These are phyloP conservation scores for Lasioglossum calceatum DNA, from an alignment of 2,888 invertebrate genomes.

Conservation along the genomic window DNA sequence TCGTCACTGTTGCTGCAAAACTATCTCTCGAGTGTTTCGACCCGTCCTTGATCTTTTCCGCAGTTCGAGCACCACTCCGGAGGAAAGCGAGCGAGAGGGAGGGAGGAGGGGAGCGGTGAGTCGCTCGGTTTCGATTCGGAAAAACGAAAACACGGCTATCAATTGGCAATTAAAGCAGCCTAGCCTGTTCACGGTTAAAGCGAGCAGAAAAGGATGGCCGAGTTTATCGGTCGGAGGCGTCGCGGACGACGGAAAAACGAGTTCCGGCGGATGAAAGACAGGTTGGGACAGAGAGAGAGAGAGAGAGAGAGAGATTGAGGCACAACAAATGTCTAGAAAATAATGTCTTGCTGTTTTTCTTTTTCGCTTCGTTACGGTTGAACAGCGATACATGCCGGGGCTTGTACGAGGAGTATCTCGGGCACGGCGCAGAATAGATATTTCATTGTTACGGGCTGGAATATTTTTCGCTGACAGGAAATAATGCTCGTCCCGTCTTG, in stretches of 20 bases:
- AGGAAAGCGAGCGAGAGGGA: not conserved
- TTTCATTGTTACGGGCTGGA: conserved; percentile 53
- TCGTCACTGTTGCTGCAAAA: not conserved
- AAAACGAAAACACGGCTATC: not conserved
- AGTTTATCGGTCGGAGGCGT: not conserved
- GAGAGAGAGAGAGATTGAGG: not conserved
- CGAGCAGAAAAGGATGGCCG: not conserved
- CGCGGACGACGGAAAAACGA: not conserved
- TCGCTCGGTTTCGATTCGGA: not conserved
- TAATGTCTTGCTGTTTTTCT: conserved; percentile 30
- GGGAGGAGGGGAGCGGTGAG: accelerated
- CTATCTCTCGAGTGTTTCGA: not conserved
- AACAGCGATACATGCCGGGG: not conserved
- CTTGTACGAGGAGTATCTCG: conserved; percentile 23
- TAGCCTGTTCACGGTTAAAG: not conserved
- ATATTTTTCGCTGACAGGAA: conserved; percentile 62
- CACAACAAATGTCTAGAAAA: conserved; percentile 19
- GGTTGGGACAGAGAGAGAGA: not conserved
- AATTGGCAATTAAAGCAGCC: not conserved
- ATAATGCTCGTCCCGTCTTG: conserved; percentile 54
- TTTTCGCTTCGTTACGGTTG: conserved; percentile 48
- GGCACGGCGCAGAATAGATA: conserved; percentile 31
- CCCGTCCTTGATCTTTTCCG: not conserved
- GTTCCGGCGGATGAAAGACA: not conserved
- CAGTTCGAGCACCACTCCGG: not conserved